phyloP scores from a whole-genome alignment of 1,140 invertebrate species.

The Lepidurus couesii region DNA sequence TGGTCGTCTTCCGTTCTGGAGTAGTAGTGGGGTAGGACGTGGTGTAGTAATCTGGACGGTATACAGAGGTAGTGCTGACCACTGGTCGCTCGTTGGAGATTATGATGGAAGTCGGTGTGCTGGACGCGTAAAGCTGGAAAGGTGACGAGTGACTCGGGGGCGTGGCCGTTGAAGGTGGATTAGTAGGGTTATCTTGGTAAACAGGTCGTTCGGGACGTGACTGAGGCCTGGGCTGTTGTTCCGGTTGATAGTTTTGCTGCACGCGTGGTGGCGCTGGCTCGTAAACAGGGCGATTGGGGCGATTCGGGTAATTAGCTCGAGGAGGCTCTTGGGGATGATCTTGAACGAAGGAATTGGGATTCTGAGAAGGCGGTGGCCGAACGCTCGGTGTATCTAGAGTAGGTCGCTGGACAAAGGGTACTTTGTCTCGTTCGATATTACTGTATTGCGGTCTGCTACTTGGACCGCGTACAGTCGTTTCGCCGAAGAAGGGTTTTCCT shows the following conservation, averaged over 20 bases:
- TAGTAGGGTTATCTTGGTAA: conserved; percentile 3
- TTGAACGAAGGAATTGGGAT: neutral
- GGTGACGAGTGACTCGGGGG: neutral
- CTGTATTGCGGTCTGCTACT: neutral
- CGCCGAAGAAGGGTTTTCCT: conserved; percentile 1
- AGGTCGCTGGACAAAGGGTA: neutral
- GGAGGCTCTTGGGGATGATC: conserved; percentile 13
- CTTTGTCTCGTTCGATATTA: neutral
- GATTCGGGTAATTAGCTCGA: neutral
- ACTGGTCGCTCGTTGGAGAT: conserved; percentile 6
- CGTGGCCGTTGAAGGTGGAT: neutral
- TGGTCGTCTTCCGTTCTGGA: neutral
- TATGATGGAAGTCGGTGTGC: neutral
- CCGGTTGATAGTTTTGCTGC: neutral
- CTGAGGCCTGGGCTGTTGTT: neutral
- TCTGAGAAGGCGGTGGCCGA: neutral
- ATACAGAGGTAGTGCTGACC: neutral
- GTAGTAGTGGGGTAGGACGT: neutral
- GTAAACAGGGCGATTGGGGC: neutral
- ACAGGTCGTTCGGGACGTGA: conserved; percentile 1
- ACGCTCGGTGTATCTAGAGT: neutral
- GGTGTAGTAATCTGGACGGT: conserved; percentile 12
- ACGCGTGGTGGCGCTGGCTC: neutral
- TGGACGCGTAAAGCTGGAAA: neutral
- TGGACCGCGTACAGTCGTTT: neutral